Evolutionary conservation across 2,113 vertebrate genomes (phyloP).

Genomic region (Alaudala cheleensis): DNA sequence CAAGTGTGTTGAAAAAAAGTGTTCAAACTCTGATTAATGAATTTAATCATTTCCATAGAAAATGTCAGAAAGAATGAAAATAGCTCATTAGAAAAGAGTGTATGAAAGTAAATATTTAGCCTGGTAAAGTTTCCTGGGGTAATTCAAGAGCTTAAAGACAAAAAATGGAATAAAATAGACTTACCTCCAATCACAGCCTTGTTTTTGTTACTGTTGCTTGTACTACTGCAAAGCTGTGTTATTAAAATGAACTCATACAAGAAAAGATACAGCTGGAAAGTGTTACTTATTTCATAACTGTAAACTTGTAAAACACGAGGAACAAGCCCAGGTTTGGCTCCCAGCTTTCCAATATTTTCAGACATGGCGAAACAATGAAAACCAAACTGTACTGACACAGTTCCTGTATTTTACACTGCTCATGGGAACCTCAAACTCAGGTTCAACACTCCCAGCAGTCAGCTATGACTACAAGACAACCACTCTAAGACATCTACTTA

Average conservation of each 20-base stretch:
- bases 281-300: neutral
- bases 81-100: neutral
- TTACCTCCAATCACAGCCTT: neutral
- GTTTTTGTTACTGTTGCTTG: neutral
- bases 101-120: constrained; percentile 43
- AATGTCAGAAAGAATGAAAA: constrained; percentile 15
- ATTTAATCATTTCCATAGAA: neutral
- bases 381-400: neutral
- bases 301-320: neutral
- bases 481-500: neutral
- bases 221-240: neutral
- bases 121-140: neutral
- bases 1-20: neutral
- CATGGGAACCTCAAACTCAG: rapidly evolving
- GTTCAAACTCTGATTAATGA: constrained; percentile 19
- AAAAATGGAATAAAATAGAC: neutral
- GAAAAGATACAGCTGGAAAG: neutral
- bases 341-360: neutral
- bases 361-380: neutral
- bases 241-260: neutral
- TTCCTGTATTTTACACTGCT: neutral
- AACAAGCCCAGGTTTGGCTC: neutral
- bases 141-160: neutral
- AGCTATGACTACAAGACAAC: neutral
- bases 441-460: neutral